phyloP scores from a whole-genome alignment of 2,888 invertebrate species.

The Zaprionus lineosus region DNA sequence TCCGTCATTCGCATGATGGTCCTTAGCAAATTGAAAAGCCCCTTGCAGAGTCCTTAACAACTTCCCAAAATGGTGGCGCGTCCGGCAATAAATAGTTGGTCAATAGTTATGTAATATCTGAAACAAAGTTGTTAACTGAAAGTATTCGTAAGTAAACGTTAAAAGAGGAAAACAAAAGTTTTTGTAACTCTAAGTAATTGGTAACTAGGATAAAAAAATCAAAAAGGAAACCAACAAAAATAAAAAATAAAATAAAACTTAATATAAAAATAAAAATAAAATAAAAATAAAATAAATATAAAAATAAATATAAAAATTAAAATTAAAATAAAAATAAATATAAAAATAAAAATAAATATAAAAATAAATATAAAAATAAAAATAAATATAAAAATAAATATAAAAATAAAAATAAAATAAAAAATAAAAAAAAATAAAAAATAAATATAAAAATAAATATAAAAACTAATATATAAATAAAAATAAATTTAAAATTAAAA shows the following conservation, averaged over 20 bases:
- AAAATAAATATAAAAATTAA: constrained; percentile 3
- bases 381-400: constrained; percentile 1
- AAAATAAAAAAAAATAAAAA: constrained; percentile 10
- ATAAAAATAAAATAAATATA: background rate
- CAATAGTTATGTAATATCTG: constrained; percentile 55
- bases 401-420: constrained; percentile 2
- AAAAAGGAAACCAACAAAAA: no score
- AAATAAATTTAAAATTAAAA: constrained; percentile 10
- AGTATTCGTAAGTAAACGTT: constrained; percentile 66
- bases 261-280: constrained; percentile 23
- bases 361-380: constrained; percentile 2
- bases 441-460: constrained; percentile 26
- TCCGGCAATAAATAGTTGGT: constrained; percentile 45
- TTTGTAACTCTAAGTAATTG: constrained; percentile 49
- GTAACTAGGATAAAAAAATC: constrained; percentile 39
- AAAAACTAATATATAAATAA: constrained; percentile 21
- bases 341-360: constrained; percentile 13
- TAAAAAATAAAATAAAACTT: constrained; percentile 1
- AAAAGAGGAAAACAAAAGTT: constrained; percentile 44
- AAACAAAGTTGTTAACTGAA: constrained; percentile 71
- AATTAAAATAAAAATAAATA: constrained; percentile 5
- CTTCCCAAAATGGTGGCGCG: no score
- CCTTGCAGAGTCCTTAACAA: no score
- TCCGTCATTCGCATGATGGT: no score
- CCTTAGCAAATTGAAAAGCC: no score